Conservation (phyloP, 2,888 invertebrate genomes). For the Diogma glabrata region DNA sequence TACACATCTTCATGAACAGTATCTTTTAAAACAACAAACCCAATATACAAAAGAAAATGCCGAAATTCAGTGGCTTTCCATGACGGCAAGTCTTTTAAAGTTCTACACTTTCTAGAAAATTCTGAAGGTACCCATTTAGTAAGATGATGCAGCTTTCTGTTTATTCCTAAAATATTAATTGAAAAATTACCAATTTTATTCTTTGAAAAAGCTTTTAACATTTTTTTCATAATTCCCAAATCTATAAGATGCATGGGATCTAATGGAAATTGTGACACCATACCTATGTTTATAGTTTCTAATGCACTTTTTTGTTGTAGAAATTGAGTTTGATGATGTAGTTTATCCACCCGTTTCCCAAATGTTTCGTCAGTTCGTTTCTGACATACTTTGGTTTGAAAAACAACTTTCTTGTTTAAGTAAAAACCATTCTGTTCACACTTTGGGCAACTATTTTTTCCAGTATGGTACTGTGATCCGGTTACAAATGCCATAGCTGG, state of each 20-base stretch:
- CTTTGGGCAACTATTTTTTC: not conserved
- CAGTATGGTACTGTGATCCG: not conserved
- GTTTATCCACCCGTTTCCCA: not conserved
- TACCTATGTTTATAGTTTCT: not conserved
- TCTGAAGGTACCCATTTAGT: not conserved
- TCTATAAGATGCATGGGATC: too few species aligned
- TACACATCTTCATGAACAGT: not conserved
- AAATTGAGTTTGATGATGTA: not conserved
- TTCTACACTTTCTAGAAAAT: not conserved
- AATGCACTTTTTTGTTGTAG: not conserved
- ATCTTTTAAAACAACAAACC: not conserved
- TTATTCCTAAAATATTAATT: not conserved
- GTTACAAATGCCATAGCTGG: not conserved
- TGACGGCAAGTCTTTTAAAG: not conserved
- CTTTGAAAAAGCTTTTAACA: not conserved
- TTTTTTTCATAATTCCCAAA: not conserved
- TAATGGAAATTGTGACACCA: not conserved
- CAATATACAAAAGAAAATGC: not conserved
- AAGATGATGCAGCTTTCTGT: not conserved
- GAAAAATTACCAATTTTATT: not conserved
- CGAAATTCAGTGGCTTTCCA: not conserved
- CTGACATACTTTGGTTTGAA: not conserved
- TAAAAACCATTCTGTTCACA: not conserved
- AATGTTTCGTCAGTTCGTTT: not conserved
- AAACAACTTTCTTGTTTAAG: not conserved